Base-by-base conservation (phyloP, 2,888 invertebrate species). In the Margaritifera margaritifera region DNA sequence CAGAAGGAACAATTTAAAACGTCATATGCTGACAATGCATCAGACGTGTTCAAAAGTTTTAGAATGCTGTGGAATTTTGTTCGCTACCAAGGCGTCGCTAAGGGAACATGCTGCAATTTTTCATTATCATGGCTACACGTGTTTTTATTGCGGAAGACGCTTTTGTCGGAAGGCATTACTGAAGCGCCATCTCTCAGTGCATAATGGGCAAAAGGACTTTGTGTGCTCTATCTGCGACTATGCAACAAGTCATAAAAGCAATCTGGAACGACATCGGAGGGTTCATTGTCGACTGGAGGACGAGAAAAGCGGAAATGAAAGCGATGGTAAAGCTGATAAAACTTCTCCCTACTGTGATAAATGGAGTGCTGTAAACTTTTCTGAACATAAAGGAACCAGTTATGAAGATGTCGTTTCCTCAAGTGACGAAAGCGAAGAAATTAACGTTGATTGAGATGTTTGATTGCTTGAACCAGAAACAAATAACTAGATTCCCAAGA, bases 241-340 rank as follows among this genome's bases (percentile, higher is more conserved):
- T 74, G 88, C 89, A 57, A 90, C 90, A 19, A 89, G 89, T 63
- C 90, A 90, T 80, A 90, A 90, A 73, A 89, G 89, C 68, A 90
- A 90, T 75, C 81, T 90, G 42, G 88, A 89, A 66, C 79, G 90
- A 2, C 90, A 90, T 77, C 83, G 87, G 66, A 84, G 86, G 64
- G 84, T 87, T 18, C 87, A 88, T 72, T 69, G 70, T n/a, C 75
- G 82, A 24, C 78, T 75, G 50, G 78, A 78, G 19, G 78, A 76
- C 54, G 75, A 69, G n/a, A 66, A 69, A 25, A 72, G 70, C 22
- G 63, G 57, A 19, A 63, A 31, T 6, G 57, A 64, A 5, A 22
- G 66, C 52, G 27, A 53, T 31, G 27, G 54, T 42, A 54, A 56
- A 24, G 50, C 62, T 1, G 53, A 58, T n/a, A 11, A 54, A 54